These are phyloP conservation scores for Lates calcarifer DNA, from an alignment of 2,113 vertebrate genomes.

Conservation along the genomic window DNA sequence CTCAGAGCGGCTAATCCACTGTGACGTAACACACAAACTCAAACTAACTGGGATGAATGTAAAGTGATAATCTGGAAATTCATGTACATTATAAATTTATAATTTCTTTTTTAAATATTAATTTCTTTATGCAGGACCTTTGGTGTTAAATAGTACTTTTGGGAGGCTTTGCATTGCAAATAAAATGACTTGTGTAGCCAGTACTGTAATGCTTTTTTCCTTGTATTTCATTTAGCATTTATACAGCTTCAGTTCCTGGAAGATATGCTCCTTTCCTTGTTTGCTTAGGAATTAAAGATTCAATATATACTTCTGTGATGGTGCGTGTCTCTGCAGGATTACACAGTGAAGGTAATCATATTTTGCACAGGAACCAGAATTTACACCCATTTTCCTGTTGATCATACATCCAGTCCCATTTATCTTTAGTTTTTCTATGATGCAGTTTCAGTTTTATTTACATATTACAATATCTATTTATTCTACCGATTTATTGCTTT, in stretches of 20 bases:
- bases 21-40: conserved; percentile 36
- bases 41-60: conserved; percentile 16
- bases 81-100: neutral
- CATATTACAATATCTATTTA: neutral
- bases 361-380: neutral
- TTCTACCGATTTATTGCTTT: neutral
- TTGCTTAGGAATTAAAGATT: conserved; percentile 12
- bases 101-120: neutral
- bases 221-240: neutral
- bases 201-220: neutral
- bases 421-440: neutral
- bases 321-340: neutral
- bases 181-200: neutral
- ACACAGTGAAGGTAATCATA: neutral
- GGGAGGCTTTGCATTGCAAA: neutral
- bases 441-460: neutral
- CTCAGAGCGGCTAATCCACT: conserved; percentile 35
- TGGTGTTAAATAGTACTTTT: neutral
- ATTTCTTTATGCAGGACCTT: neutral
- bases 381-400: too few relatives aligned
- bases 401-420: neutral
- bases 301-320: neutral
- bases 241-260: conserved; percentile 15
- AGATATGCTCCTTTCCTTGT: neutral
- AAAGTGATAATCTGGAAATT: conserved; percentile 31